Base-by-base conservation (phyloP, 2,113 vertebrate genomes). In the Xenopus borealis region DNA sequence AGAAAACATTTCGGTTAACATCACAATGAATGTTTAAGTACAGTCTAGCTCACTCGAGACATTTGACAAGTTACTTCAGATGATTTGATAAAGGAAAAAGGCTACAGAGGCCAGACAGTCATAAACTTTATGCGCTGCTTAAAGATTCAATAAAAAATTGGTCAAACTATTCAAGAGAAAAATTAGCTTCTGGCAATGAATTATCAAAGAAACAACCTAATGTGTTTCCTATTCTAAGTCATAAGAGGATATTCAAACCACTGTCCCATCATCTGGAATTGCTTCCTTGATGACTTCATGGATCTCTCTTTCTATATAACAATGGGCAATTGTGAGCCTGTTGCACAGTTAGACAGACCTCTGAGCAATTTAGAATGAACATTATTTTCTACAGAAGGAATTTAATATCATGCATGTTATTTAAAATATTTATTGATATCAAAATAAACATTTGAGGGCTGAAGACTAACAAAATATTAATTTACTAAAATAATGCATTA, bases 201-300 rank as follows among this genome's bases (percentile, higher is more conserved):
- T 7, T 78, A 80, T 86, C 85, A 81, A 1, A 67, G 82, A 80
- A 81, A 83, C 82, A 84, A 80, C 80, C 7, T 0, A 78, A 80
- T 83, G 59, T 44, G 53, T 80, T 76, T 74, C 81, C 71, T 80
- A 53, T 66, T 0, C 17, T 78, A 75, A 50, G 47, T n/a, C 71
- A 46, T n/a, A 30, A 66, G 4, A 79, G 81, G 82, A 82, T 90
- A 86, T 88, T 89, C 84, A 74, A 82, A 83, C 71, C 73, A 83
- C 83, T 82, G 81, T 84, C 82, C 85, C 83, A 79, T 82, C 82
- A 78, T 75, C 73, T 62, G 83, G 81, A 83, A 83, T 20, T 23
- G 80, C 75, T 2, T 30, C 19, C 69, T 66, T 59, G 74, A 72
- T 83, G 83, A 88, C 87, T 83, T 83, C 85, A 85, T 63, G 23